These are phyloP conservation scores for Branchellion lobata DNA, from an alignment of 2,888 invertebrate genomes.

Conservation along the genomic window DNA sequence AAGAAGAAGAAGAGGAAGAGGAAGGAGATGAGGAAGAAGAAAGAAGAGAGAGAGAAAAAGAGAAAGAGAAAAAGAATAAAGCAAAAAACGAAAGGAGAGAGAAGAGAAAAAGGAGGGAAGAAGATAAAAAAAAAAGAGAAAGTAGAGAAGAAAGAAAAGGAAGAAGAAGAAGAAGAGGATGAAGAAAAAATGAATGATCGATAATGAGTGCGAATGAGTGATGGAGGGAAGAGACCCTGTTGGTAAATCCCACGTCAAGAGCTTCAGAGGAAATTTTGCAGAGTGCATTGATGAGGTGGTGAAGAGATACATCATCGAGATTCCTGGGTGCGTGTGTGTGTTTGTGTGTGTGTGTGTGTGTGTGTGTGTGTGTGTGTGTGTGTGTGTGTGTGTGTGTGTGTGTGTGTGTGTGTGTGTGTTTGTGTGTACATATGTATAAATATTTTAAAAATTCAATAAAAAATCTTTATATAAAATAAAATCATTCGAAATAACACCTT, in stretches of 20 bases:
- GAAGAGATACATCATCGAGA: constrained; percentile 87
- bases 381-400: not conserved
- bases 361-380: not conserved
- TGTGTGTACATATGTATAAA: too few relatives aligned
- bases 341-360: not conserved
- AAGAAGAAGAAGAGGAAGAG: too few relatives aligned
- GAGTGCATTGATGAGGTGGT: constrained; percentile 91
- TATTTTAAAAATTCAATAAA: too few relatives aligned
- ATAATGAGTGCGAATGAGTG: too few relatives aligned
- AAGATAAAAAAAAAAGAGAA: too few relatives aligned
- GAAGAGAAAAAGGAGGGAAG: too few relatives aligned
- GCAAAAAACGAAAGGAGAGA: not conserved
- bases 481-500: not conserved
- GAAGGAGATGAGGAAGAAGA: too few relatives aligned
- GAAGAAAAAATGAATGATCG: too few relatives aligned
- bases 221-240: constrained; percentile 76
- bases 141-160: too few relatives aligned
- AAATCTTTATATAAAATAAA: not conserved
- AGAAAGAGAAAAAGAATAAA: not conserved
- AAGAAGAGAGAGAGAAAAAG: too few relatives aligned
- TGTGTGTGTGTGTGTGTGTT: not conserved
- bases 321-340: constrained; percentile 62
- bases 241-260: constrained; percentile 92
- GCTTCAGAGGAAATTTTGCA: constrained; percentile 94
- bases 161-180: too few relatives aligned